Evolutionary conservation across 1,140 invertebrate species (phyloP).

Genomic region (Polypedilum pembai): DNA sequence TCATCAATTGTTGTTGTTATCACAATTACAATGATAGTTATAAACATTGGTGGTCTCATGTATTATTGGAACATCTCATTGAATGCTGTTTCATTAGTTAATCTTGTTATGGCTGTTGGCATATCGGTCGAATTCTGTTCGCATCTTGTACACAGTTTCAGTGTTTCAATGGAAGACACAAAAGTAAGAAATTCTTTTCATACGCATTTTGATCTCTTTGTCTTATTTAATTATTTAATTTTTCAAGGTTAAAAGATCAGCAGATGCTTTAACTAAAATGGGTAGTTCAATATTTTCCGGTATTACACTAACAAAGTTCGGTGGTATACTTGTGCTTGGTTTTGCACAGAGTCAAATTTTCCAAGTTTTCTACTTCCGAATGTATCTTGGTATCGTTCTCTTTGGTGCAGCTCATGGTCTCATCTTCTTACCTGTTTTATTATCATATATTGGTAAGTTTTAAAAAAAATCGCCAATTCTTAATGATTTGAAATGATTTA

Average conservation of each 20-base stretch:
- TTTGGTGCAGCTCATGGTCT: slow-evolving; percentile 95
- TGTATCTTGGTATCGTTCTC: slow-evolving; percentile 95
- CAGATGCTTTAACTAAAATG: slow-evolving; percentile 80
- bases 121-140: slow-evolving; percentile 99
- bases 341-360: slow-evolving; percentile 98
- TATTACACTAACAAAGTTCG: slow-evolving; percentile 95
- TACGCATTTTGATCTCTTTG: too few species aligned
- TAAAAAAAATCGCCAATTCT: not conserved
- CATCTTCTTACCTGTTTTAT: slow-evolving; percentile 90
- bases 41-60: slow-evolving; percentile 93
- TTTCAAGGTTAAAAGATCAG: slow-evolving; percentile 57
- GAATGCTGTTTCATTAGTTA: slow-evolving; percentile 96
- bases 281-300: slow-evolving; percentile 95
- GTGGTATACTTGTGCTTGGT: slow-evolving; percentile 86
- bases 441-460: slow-evolving; percentile 91
- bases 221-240: too few species aligned
- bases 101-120: slow-evolving; percentile 97
- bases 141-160: slow-evolving; percentile 90
- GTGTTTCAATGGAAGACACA: slow-evolving; percentile 62
- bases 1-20: slow-evolving; percentile 83
- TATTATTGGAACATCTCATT: slow-evolving; percentile 93
- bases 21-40: slow-evolving; percentile 88
- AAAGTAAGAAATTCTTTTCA: slow-evolving; percentile 38
- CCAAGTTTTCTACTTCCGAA: slow-evolving; percentile 95
- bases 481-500: not conserved